Conservation (phyloP, 2,888 invertebrate species). For the Drosophila nr. medialis region DNA sequence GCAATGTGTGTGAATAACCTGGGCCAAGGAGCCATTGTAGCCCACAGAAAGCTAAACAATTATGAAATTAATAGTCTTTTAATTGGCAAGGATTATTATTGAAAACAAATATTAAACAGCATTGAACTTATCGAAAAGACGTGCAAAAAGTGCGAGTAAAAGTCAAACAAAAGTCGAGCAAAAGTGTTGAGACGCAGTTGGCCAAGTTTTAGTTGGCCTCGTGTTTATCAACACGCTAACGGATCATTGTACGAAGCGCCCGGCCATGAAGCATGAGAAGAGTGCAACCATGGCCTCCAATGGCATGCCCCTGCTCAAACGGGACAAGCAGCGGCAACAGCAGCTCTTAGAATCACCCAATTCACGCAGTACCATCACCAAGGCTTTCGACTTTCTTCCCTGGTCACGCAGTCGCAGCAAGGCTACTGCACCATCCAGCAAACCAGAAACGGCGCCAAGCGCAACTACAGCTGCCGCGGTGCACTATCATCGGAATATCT, state of each 20-base stretch:
- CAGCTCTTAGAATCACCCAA: conserved; percentile 39
- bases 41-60: conserved; percentile 56
- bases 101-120: conserved; percentile 55
- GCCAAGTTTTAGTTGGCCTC: conserved; percentile 40
- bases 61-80: conserved; percentile 75
- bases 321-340: conserved; percentile 37
- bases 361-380: conserved; percentile 83
- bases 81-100: conserved; percentile 65
- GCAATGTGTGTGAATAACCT: conserved; percentile 69
- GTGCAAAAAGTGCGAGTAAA: conserved; percentile 14
- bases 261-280: conserved; percentile 81
- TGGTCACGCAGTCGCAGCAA: conserved; percentile 82
- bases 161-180: conserved; percentile 27
- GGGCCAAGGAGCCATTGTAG: conserved; percentile 56
- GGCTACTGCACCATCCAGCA: conserved; percentile 12
- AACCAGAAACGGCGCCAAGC: conserved; percentile 17
- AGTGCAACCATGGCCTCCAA: conserved; percentile 53
- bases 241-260: conserved; percentile 47
- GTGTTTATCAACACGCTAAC: conserved; percentile 13
- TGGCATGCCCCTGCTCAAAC: conserved; percentile 43
- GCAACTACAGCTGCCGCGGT: conserved; percentile 45
- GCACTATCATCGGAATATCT: conserved; percentile 82
- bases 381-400: conserved; percentile 84
- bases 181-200: conserved; percentile 24
- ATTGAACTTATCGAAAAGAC: conserved; percentile 51